Evolutionary conservation across 2,113 vertebrate genomes (phyloP).

Genomic region (Nettapus auritus): DNA sequence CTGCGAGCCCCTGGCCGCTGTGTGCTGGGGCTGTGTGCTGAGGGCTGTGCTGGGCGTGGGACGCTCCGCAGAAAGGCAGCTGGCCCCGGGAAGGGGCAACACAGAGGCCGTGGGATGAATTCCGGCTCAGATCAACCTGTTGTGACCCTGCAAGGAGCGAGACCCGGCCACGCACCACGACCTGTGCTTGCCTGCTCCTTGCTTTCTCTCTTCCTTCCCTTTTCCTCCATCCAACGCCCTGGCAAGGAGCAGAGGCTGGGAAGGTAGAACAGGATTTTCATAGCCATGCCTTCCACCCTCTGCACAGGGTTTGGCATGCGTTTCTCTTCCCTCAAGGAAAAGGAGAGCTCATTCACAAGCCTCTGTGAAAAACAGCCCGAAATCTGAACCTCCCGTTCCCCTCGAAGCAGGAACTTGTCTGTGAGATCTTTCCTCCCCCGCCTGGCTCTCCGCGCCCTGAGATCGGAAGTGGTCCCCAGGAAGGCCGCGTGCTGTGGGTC

Average conservation of each 20-base stretch:
- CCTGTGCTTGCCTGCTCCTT: neutral
- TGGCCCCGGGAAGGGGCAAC: constrained; percentile 4
- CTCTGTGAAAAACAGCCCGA: neutral
- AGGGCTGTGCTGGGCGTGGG: neutral
- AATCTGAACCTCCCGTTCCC: neutral
- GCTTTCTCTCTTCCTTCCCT: neutral
- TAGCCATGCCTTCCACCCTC: neutral
- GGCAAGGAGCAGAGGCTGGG: neutral
- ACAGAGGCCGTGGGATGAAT: neutral
- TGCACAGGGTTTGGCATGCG: accelerated
- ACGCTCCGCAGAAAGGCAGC: neutral
- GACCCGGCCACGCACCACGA: accelerated
- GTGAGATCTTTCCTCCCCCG: neutral
- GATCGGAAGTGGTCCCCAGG: neutral
- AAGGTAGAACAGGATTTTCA: neutral
- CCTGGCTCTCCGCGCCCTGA: neutral
- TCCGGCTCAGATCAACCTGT: neutral
- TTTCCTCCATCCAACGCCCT: accelerated
- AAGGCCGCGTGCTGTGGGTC: neutral
- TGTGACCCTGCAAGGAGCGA: neutral
- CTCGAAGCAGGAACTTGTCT: neutral
- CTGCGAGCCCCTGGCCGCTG: accelerated
- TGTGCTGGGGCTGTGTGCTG: accelerated
- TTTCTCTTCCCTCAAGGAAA: constrained; percentile 13
- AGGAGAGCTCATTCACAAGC: neutral